A percentile compares a stretch with the other conserved stretches of the same genome.
These are phyloP conservation scores for Heliconius hewitsoni DNA, from an alignment of 1,140 invertebrate genomes.

Conservation along the genomic window DNA sequence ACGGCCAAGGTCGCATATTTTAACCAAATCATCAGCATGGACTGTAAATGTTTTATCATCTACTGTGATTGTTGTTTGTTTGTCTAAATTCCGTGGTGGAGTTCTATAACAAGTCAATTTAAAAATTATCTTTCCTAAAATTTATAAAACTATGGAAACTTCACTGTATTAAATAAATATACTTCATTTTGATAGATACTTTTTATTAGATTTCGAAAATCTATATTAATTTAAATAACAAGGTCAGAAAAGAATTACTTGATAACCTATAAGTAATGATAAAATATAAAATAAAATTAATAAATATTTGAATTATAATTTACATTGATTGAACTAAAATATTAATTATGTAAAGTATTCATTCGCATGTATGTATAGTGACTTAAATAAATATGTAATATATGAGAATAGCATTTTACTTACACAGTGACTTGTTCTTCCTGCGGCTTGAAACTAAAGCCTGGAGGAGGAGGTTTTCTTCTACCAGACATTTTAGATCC, in stretches of 20 bases:
- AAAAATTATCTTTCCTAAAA: no score
- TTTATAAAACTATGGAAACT: not conserved
- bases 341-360: constrained; percentile 5
- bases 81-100: constrained; percentile 91
- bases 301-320: not conserved
- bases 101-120: constrained; percentile 78
- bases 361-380: not conserved
- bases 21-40: constrained; percentile 94
- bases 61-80: constrained; percentile 92
- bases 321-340: not conserved
- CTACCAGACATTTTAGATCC: constrained; percentile 59
- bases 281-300: not conserved
- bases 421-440: constrained; percentile 66
- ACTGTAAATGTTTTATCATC: constrained; percentile 93
- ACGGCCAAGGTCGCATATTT: constrained; percentile 93
- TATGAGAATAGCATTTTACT: constrained; percentile 39
- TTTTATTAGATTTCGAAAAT: not conserved
- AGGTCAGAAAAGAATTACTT: not conserved
- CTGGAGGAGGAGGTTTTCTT: constrained; percentile 61
- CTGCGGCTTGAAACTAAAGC: constrained; percentile 56
- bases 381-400: constrained; percentile 9
- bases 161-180: not conserved
- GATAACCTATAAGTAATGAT: constrained; percentile 1
- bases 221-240: not conserved
- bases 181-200: not conserved